Conservation (phyloP, 1,140 invertebrate species). For the Anoplolepis gracilipes region DNA sequence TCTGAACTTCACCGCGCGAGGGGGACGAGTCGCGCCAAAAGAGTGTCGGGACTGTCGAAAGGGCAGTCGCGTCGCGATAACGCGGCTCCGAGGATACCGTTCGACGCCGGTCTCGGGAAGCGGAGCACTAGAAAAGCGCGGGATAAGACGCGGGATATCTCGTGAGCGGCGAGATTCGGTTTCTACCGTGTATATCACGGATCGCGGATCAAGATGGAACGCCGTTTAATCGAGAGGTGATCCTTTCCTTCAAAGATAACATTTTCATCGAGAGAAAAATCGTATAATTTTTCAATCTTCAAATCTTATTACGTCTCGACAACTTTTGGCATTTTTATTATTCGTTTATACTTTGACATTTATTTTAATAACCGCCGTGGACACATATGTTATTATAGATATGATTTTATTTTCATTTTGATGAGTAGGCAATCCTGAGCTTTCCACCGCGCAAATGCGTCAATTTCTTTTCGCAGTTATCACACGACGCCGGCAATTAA, state of each 20-base stretch:
- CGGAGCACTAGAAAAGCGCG: conserved; percentile 5
- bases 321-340: no score
- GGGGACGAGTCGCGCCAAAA: not conserved
- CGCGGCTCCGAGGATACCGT: not conserved
- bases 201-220: not conserved
- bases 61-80: not conserved
- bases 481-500: not conserved
- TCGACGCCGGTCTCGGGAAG: not conserved
- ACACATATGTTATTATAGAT: no score
- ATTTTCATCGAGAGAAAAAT: no score
- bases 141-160: not conserved
- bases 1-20: not conserved
- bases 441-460: not conserved
- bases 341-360: no score
- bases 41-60: not conserved
- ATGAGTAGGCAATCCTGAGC: no score
- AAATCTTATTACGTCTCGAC: no score
- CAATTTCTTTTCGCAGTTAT: not conserved
- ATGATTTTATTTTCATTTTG: no score
- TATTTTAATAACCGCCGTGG: no score
- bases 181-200: not conserved
- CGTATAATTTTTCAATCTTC: no score
- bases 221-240: conserved; percentile 16
- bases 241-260: not conserved
- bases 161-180: not conserved